Conservation (phyloP, 2,888 invertebrate species). For the Phania funesta region DNA sequence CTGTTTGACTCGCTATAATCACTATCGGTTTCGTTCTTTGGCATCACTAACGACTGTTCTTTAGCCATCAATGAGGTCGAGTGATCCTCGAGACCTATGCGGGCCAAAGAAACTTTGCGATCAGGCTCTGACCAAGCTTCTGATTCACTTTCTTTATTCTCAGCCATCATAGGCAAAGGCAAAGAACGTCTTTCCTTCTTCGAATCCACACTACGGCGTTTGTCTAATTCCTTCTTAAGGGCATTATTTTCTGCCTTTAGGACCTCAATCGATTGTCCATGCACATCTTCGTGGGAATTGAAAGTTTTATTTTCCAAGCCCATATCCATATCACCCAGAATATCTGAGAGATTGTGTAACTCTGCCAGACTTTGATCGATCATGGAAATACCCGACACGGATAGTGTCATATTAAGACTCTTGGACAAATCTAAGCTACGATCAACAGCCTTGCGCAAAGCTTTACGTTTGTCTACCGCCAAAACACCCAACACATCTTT, state of each 20-base stretch:
- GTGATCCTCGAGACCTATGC: slow-evolving; percentile 86
- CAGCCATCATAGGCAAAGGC: slow-evolving; percentile 70
- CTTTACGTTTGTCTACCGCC: slow-evolving; percentile 81
- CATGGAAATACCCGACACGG: slow-evolving; percentile 77
- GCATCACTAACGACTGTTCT: slow-evolving; percentile 66
- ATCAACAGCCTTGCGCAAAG: slow-evolving; percentile 82
- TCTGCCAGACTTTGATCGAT: slow-evolving; percentile 81
- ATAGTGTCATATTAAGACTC: slow-evolving; percentile 80
- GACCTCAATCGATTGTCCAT: slow-evolving; percentile 70
- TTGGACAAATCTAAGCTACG: slow-evolving; percentile 82
- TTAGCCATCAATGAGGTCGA: slow-evolving; percentile 68
- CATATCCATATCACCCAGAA: slow-evolving; percentile 74
- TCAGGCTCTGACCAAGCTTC: slow-evolving; percentile 95
- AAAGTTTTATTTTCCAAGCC: slow-evolving; percentile 71
- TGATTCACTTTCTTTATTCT: slow-evolving; percentile 83
- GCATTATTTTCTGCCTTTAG: slow-evolving; percentile 75
- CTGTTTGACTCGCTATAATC: slow-evolving; percentile 72
- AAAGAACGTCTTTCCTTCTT: slow-evolving; percentile 78
- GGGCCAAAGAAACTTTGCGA: slow-evolving; percentile 88
- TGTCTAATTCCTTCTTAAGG: slow-evolving; percentile 74
- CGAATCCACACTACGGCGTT: slow-evolving; percentile 70
- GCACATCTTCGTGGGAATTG: slow-evolving; percentile 75
- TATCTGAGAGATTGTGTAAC: slow-evolving; percentile 81
- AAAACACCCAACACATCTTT: slow-evolving; percentile 82
- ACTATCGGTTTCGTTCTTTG: slow-evolving; percentile 77